Evolutionary conservation across 2,888 invertebrate species (phyloP).

Genomic region (Cryptocephalus moraei): DNA sequence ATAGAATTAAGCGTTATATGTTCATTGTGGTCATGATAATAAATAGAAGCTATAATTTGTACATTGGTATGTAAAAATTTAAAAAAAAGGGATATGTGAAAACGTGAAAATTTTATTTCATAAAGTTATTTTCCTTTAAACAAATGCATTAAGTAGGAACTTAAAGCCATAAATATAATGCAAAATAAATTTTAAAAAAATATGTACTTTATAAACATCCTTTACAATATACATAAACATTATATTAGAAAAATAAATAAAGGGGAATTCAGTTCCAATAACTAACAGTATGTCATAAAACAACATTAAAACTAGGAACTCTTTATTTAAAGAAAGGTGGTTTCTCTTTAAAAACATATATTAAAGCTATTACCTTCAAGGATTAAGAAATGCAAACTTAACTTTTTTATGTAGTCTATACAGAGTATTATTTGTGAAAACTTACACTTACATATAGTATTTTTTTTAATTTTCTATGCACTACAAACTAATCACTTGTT

Average conservation of each 20-base stretch:
- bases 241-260: constrained; percentile 3
- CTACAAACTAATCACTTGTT: too few species aligned
- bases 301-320: constrained; percentile 1
- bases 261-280: not conserved
- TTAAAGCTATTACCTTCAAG: constrained; percentile 5
- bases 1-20: not conserved
- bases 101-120: constrained; percentile 10
- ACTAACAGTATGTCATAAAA: not conserved
- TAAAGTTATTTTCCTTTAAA: not conserved
- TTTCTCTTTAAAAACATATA: not conserved
- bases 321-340: constrained; percentile 1
- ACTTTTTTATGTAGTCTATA: not conserved
- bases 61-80: constrained; percentile 17
- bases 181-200: constrained; percentile 2
- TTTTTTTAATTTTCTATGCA: too few species aligned
- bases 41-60: constrained; percentile 15
- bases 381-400: constrained; percentile 7
- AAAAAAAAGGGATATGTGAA: constrained; percentile 21
- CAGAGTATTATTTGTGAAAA: not conserved
- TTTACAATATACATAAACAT: constrained; percentile 3
- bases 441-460: not conserved
- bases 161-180: constrained; percentile 2
- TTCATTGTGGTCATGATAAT: constrained; percentile 8
- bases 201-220: constrained; percentile 1
- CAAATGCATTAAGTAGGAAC: not conserved